phyloP scores from a whole-genome alignment of 2,113 vertebrate genomes.

The Prunella himalayana region DNA sequence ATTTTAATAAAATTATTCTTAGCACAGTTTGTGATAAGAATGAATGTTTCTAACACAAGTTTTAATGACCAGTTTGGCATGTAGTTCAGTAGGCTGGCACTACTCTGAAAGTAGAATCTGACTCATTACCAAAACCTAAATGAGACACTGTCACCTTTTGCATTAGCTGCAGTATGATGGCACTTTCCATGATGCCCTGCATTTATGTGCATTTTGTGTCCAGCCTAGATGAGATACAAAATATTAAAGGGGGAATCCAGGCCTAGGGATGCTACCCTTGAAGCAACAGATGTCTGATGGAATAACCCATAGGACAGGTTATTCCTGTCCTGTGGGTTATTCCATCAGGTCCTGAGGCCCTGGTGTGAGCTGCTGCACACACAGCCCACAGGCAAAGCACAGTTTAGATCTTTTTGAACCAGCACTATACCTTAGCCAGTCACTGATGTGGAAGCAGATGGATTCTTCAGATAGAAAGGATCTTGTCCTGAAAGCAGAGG shows the following conservation, averaged over 20 bases:
- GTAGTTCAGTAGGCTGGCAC: background rate
- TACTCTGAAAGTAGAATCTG: background rate
- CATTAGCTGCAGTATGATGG: background rate
- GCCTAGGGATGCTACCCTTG: background rate
- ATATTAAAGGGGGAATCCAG: background rate
- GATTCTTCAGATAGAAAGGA: background rate
- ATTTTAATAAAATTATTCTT: background rate
- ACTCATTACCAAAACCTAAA: background rate
- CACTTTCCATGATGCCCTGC: background rate
- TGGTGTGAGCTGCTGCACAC: fast-evolving
- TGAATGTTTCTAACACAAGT: background rate
- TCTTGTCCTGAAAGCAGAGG: background rate
- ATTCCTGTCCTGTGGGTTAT: too few relatives aligned
- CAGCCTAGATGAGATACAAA: background rate
- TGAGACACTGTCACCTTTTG: background rate
- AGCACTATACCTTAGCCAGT: background rate
- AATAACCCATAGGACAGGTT: background rate
- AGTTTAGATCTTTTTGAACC: background rate
- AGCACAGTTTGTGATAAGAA: background rate
- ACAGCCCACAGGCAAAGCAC: background rate
- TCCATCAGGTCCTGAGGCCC: background rate
- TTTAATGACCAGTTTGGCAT: background rate
- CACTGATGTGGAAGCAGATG: background rate
- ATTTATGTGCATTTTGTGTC: background rate
- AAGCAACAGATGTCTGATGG: background rate